Evolutionary conservation across 2,888 invertebrate genomes (phyloP), one percentile per base, ranked within the genome.

Genomic region (Metallyticus violacea): DNA sequence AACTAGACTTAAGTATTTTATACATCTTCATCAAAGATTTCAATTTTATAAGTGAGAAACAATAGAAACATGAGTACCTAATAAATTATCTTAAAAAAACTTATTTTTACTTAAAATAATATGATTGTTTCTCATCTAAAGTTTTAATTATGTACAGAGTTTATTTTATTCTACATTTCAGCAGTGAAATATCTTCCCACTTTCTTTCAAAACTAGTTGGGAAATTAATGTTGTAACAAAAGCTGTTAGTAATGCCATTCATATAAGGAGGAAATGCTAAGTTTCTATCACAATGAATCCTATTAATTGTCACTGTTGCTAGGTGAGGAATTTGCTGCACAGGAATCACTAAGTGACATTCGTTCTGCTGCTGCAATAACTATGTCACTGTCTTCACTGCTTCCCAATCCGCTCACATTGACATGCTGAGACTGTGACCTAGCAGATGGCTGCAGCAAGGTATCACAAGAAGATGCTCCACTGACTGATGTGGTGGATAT

Each of bases 401-500:
- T 62, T 62, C 15, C 40, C 40, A 62, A 62, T 15, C 40, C 40
- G 22, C 40, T 22, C 1, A 15, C 40, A 62, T 22, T 62, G 40
- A 62, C 40, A 62, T 62, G 40, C 40, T 62, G 30, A n/a, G 30
- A n/a, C 30, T 22, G 22, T 22, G 30, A 26, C 25, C n/a, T 22
- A 7, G 77, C 28, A 26, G n/a, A 22, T 28, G 30, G 81, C 27
- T 40, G 82, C 27, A 62, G 40, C 40, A 62, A 62, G 22, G 88
- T 87, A 62, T 88, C 88, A 30, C 86, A 86, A 9, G 88, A 88
- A 5, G 86, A 85, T 4, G 85, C 86, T 7, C 89, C 89, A 81
- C 90, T 89, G 22, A 89, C 86, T 90, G 90, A 92, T 90, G 92
- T 89, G 26, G 91, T 90, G 90, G 93, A 92, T 90, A 95, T 92